These are phyloP conservation scores for Sebastolobus altivelis DNA, from an alignment of 2,797 vertebrate species.

Conservation along the genomic window DNA sequence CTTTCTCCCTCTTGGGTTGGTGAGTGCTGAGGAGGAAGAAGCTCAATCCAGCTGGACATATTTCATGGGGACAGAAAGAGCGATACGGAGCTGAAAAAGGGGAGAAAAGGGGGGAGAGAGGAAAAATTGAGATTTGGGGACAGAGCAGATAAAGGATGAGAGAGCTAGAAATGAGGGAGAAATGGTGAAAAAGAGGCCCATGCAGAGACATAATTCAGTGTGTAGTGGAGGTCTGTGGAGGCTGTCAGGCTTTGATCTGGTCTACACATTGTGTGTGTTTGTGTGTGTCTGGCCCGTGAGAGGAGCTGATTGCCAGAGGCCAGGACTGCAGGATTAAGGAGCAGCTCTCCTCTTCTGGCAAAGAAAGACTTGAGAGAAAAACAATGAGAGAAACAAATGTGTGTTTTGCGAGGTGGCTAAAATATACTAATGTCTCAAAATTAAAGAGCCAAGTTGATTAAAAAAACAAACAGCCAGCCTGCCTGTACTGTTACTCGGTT, in stretches of 20 bases:
- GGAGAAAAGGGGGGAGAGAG: background rate
- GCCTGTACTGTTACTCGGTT: background rate
- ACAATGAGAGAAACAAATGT: background rate
- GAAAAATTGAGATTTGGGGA: constrained; percentile 34
- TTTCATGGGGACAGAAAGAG: constrained; percentile 62
- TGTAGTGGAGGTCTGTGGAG: constrained; percentile 56
- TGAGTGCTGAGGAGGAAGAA: constrained; percentile 54
- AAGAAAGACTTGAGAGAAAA: constrained; percentile 17
- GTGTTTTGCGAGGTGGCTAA: background rate
- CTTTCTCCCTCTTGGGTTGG: constrained; percentile 58
- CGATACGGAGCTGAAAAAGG: background rate
- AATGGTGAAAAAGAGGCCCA: constrained; percentile 9
- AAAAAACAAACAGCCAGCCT: background rate
- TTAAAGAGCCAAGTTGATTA: background rate
- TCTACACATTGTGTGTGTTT: constrained; percentile 50
- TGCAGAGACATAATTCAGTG: constrained; percentile 67
- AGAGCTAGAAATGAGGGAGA: constrained; percentile 6
- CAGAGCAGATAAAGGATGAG: constrained; percentile 8
- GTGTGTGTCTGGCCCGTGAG: constrained; percentile 56
- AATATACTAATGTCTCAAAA: background rate
- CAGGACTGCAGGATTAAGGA: constrained; percentile 67
- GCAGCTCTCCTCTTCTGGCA: constrained; percentile 45
- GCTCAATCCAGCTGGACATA: constrained; percentile 72
- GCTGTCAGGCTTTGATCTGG: constrained; percentile 77
- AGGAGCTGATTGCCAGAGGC: constrained; percentile 65